Percentiles rank a stretch among this genome's conserved stretches.
Evolutionary conservation across 2,797 vertebrate genomes (phyloP).

Genomic region (Rhodeus uyekii): DNA sequence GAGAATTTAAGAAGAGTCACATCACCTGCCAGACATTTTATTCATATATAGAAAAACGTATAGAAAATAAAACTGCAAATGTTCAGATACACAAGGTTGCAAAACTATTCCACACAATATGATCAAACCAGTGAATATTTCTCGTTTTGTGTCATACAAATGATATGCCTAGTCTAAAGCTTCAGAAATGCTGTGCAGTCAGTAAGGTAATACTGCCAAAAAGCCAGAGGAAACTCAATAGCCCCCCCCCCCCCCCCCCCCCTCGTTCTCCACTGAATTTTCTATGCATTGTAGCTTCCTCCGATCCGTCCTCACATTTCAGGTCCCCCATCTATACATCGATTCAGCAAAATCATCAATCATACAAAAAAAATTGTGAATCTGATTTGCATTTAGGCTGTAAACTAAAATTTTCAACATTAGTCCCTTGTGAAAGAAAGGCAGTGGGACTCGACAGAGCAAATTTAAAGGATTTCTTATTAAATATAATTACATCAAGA

Average conservation of each 20-base stretch:
- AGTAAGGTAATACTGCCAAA: not conserved
- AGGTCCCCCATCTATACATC: not conserved
- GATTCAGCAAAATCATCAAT: not conserved
- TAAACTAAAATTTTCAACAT: not conserved
- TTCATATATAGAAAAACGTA: too few relatives aligned
- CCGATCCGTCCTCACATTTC: not conserved
- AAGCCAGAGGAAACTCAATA: not conserved
- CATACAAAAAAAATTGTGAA: slow-evolving; percentile 1
- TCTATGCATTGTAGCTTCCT: slow-evolving; percentile 25
- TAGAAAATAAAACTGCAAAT: too few relatives aligned
- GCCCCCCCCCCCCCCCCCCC: too few relatives aligned
- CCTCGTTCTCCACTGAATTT: not conserved
- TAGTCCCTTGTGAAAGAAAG: not conserved
- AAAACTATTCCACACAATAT: not conserved
- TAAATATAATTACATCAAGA: not conserved
- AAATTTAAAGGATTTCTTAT: not conserved
- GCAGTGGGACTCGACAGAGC: not conserved
- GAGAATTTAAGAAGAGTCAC: not conserved
- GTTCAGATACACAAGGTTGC: not conserved
- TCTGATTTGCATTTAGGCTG: not conserved
- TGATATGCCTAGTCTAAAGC: not conserved
- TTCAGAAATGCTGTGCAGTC: not conserved
- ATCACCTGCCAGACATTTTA: slow-evolving; percentile 12
- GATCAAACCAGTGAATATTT: not conserved
- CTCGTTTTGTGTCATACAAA: not conserved